phyloP scores from a whole-genome alignment of 2,888 invertebrate species.

The Corythucha ciliata region DNA sequence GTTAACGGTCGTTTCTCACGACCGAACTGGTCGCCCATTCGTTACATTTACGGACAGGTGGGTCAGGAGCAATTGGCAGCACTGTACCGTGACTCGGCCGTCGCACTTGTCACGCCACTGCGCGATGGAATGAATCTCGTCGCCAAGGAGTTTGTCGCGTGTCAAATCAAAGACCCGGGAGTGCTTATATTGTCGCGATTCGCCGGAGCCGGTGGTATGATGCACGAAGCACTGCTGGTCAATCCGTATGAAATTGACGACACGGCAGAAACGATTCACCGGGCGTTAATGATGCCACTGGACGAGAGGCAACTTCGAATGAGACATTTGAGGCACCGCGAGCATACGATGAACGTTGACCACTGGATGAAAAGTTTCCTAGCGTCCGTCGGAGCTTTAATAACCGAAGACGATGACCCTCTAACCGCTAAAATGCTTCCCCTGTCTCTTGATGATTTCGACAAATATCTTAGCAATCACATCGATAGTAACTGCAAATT shows the following conservation, averaged over 20 bases:
- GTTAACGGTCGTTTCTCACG: slow-evolving; percentile 43
- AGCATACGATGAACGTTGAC: slow-evolving; percentile 41
- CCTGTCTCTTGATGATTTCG: slow-evolving; percentile 41
- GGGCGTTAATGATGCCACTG: slow-evolving; percentile 43
- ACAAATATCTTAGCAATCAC: slow-evolving; percentile 39
- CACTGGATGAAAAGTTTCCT: slow-evolving; percentile 43
- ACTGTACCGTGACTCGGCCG: slow-evolving; percentile 42
- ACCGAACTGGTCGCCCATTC: slow-evolving; percentile 43
- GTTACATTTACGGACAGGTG: slow-evolving; percentile 43
- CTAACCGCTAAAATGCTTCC: slow-evolving; percentile 40
- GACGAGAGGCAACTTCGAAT: slow-evolving; percentile 43
- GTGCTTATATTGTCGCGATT: slow-evolving; percentile 43
- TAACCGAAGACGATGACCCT: slow-evolving; percentile 37
- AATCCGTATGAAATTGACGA: slow-evolving; percentile 43
- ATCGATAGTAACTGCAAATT: slow-evolving; percentile 41
- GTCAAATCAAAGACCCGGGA: slow-evolving; percentile 42
- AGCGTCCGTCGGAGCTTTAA: slow-evolving; percentile 40
- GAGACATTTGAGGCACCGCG: slow-evolving; percentile 42
- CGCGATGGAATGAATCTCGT: slow-evolving; percentile 45
- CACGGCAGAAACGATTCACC: slow-evolving; percentile 42
- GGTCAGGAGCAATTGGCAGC: slow-evolving; percentile 42
- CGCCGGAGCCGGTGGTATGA: slow-evolving; percentile 43
- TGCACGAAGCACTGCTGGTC: slow-evolving; percentile 43
- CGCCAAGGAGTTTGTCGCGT: slow-evolving; percentile 44
- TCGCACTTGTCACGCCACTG: slow-evolving; percentile 43